Evolutionary conservation across 2,888 invertebrate species (phyloP).

Genomic region (Hermaeophaga mercurialis): DNA sequence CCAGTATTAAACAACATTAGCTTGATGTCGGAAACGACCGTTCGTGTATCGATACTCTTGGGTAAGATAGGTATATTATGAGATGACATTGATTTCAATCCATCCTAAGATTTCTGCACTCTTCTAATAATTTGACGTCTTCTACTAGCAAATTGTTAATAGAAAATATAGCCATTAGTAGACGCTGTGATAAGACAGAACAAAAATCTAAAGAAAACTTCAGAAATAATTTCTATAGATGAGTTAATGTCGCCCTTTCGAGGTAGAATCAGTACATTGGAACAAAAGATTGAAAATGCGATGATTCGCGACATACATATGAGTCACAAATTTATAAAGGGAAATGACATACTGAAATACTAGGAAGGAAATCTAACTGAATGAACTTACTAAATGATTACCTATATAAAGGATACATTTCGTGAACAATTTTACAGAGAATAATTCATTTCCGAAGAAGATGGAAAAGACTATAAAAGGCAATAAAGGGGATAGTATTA

Average conservation of each 20-base stretch:
- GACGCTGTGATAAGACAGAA: slow-evolving; percentile 10
- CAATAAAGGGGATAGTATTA: slow-evolving; percentile 5
- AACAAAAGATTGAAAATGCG: slow-evolving; percentile 19
- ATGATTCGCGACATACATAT: slow-evolving; percentile 22
- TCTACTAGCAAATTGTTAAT: slow-evolving; percentile 13
- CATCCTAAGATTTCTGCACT: slow-evolving; percentile 15
- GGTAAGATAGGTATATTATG: too few relatives aligned
- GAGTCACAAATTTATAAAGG: slow-evolving; percentile 19
- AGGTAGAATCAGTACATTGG: slow-evolving; percentile 19
- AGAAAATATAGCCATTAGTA: slow-evolving; percentile 18
- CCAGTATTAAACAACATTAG: too few relatives aligned
- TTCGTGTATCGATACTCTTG: too few relatives aligned
- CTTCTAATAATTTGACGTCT: slow-evolving; percentile 17
- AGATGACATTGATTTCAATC: not conserved
- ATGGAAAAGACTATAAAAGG: slow-evolving; percentile 17
- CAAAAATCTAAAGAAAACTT: slow-evolving; percentile 10
- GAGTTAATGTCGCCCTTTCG: slow-evolving; percentile 21
- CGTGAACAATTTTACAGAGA: slow-evolving; percentile 15
- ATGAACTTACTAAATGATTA: slow-evolving; percentile 13
- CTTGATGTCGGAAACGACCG: too few relatives aligned
- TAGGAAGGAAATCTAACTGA: not conserved
- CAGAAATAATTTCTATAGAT: slow-evolving; percentile 23
- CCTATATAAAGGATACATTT: slow-evolving; percentile 14
- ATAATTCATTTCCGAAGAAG: slow-evolving; percentile 26
- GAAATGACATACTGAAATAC: slow-evolving; percentile 13